Percentiles rank a stretch among this genome's conserved stretches.
Conservation (phyloP, 2,113 vertebrate species). For the Delphinus delphis region DNA sequence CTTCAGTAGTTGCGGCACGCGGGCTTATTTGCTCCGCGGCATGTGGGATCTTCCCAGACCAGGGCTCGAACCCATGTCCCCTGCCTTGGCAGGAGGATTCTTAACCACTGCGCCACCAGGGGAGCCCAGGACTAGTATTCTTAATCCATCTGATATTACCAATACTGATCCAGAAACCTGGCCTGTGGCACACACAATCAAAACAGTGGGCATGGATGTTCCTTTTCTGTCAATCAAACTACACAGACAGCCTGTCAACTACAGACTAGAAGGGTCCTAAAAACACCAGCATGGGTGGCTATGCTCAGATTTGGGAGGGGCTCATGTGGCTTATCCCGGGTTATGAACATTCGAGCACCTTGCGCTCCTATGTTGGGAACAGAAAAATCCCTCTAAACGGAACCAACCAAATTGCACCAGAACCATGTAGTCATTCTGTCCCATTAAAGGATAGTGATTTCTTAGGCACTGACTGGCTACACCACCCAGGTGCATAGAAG, state of each 20-base stretch:
- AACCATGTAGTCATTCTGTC: background rate
- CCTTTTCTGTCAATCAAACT: background rate
- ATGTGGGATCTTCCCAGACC: too few relatives aligned
- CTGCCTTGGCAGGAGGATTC: too few relatives aligned
- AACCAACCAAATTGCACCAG: background rate
- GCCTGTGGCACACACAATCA: background rate
- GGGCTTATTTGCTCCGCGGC: too few relatives aligned
- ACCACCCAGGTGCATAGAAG: background rate
- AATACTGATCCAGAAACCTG: too few relatives aligned
- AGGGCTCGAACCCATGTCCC: too few relatives aligned
- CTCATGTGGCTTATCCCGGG: background rate
- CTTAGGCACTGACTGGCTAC: background rate
- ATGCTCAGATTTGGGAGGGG: background rate
- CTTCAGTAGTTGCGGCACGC: too few relatives aligned
- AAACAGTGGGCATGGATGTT: background rate
- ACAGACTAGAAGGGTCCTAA: background rate
- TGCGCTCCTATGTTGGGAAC: background rate
- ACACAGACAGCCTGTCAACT: background rate
- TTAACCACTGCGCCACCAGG: too few relatives aligned
- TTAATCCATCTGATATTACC: too few relatives aligned
- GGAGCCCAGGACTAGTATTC: too few relatives aligned
- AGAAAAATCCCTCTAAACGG: background rate
- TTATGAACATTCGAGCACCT: background rate
- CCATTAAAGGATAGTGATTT: background rate
- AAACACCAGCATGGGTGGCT: background rate